A percentile compares a stretch with the other conserved stretches of the same genome.
These are phyloP conservation scores for Pinctada fucata DNA, from an alignment of 2,888 invertebrate genomes.

Conservation along the genomic window DNA sequence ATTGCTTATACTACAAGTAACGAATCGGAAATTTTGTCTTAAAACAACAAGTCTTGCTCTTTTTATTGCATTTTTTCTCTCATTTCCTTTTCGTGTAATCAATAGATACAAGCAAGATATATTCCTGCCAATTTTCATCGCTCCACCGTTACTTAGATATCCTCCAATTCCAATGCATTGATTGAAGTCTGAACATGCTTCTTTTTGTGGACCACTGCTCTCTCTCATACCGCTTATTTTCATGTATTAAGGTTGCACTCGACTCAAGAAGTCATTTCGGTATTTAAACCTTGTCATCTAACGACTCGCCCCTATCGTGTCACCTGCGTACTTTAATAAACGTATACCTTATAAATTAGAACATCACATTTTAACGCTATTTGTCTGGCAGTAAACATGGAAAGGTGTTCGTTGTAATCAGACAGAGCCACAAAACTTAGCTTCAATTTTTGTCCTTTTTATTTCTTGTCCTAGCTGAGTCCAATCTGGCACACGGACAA, in stretches of 20 bases:
- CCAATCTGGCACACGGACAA: too few species aligned
- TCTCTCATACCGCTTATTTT: neutral
- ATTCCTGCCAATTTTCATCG: neutral
- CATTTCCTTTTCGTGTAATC: neutral
- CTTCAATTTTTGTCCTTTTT: too few species aligned
- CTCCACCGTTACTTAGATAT: neutral
- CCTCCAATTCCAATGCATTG: neutral
- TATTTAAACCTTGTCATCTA: neutral
- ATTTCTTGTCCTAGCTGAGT: too few species aligned
- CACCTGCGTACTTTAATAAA: slow-evolving; percentile 1
- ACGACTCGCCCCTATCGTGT: neutral
- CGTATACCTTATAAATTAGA: neutral
- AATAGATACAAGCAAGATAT: neutral
- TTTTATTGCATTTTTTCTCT: neutral
- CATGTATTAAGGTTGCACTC: neutral
- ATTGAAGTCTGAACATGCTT: neutral
- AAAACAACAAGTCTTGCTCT: neutral
- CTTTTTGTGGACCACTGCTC: neutral
- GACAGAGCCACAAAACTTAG: too few species aligned
- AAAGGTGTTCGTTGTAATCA: neutral
- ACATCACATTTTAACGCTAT: slow-evolving; percentile 1
- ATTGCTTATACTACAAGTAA: too few species aligned
- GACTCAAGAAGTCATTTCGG: neutral
- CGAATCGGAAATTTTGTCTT: neutral
- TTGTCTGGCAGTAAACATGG: neutral